These are phyloP conservation scores for Porites lobata DNA, from an alignment of 92 coral and sea anemone genomes.

Conservation along the genomic window DNA sequence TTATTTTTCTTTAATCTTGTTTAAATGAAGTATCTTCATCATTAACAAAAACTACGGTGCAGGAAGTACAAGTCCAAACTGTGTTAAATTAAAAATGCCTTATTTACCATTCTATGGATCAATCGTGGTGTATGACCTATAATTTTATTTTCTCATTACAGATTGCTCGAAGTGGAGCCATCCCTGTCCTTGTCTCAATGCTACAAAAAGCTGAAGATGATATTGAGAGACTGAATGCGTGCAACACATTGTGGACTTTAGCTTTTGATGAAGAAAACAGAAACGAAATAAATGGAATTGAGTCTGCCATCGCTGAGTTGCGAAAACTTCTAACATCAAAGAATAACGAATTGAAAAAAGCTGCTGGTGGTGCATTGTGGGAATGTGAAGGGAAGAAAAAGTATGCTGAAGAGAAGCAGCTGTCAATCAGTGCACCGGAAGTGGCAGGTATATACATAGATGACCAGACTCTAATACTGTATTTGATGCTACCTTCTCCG, in stretches of 20 bases:
- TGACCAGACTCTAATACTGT: too few relatives aligned
- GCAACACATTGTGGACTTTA: constrained; percentile 74
- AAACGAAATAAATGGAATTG: constrained; percentile 40
- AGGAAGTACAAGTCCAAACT: too few relatives aligned
- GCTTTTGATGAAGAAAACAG: constrained; percentile 83
- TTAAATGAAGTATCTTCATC: too few relatives aligned
- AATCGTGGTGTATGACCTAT: too few relatives aligned
- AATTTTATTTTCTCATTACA: neutral
- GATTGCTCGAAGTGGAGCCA: constrained; percentile 83
- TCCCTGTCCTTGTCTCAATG: constrained; percentile 75
- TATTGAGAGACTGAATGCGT: constrained; percentile 55
- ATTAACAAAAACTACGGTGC: too few relatives aligned
- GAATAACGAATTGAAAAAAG: constrained; percentile 52
- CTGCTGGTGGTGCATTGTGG: constrained; percentile 88
- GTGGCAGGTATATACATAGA: neutral
- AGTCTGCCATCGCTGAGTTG: constrained; percentile 48
- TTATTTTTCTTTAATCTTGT: too few relatives aligned
- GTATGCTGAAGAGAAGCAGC: constrained; percentile 41
- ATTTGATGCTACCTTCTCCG: too few relatives aligned
- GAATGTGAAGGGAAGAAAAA: constrained; percentile 76
- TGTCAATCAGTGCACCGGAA: neutral
- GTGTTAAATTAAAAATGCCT: too few relatives aligned
- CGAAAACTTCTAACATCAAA: constrained; percentile 55
- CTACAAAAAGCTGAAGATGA: constrained; percentile 66
- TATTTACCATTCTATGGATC: too few relatives aligned